phyloP scores from a whole-genome alignment of 30 jellyfish, hydroid and myxozoan genomes.

The Calvadosia cruxmelitensis region DNA sequence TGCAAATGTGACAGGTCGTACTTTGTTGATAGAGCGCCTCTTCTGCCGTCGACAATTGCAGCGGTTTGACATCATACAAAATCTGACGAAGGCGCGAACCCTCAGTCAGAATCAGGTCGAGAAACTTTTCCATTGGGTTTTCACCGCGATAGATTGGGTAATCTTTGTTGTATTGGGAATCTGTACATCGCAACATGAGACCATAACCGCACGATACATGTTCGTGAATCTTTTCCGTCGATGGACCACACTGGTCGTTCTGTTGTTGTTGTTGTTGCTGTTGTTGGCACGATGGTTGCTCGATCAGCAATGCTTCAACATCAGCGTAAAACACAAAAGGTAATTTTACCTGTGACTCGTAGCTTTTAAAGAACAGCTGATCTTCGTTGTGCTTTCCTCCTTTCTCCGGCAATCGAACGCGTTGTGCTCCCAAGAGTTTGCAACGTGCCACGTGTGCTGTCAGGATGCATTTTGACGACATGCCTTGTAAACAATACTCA shows the following conservation, averaged over 20 bases:
- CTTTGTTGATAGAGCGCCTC: neutral
- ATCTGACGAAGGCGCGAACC: too few relatives aligned
- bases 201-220: too few relatives aligned
- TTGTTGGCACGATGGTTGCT: too few relatives aligned
- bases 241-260: too few relatives aligned
- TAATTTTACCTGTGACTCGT: constrained; percentile 24
- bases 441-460: neutral
- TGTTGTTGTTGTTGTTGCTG: too few relatives aligned
- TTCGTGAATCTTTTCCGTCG: too few relatives aligned
- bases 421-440: neutral
- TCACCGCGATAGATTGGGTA: neutral
- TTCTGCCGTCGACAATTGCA: neutral
- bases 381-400: neutral
- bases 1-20: constrained; percentile 17
- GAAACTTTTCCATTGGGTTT: too few relatives aligned
- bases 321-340: constrained; percentile 42
- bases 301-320: too few relatives aligned
- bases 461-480: neutral
- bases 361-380: constrained; percentile 16
- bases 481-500: constrained; percentile 32
- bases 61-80: neutral
- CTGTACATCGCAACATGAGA: too few relatives aligned
- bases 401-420: neutral
- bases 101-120: too few relatives aligned
- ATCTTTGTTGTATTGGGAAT: too few relatives aligned